A percentile compares a stretch with the other conserved stretches of the same genome.
phyloP scores from a whole-genome alignment of 2,797 vertebrate species.

The Thalassophryne amazonica region DNA sequence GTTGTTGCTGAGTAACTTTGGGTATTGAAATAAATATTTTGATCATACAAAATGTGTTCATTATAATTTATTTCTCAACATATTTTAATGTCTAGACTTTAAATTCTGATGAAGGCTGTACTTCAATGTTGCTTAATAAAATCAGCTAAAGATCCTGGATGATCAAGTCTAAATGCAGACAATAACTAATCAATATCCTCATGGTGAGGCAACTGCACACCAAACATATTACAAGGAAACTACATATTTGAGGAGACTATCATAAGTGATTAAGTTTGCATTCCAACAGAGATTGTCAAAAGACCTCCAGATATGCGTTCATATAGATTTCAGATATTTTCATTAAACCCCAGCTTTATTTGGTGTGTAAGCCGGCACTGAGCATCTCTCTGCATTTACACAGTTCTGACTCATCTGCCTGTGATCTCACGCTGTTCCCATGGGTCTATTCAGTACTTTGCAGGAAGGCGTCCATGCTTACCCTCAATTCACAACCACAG shows the following conservation, averaged over 20 bases:
- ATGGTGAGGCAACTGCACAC: slow-evolving; percentile 6
- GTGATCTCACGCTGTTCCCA: slow-evolving; percentile 31
- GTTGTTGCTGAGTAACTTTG: no score
- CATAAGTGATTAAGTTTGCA: slow-evolving; percentile 35
- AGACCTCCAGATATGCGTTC: slow-evolving; percentile 30
- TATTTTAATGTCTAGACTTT: no score
- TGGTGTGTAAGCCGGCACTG: slow-evolving; percentile 44
- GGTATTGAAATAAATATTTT: no score
- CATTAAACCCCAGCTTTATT: slow-evolving; percentile 30
- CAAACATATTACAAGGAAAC: slow-evolving; percentile 1
- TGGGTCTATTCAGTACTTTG: slow-evolving; percentile 46
- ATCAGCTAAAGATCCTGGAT: neutral
- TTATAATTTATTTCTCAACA: no score
- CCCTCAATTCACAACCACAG: slow-evolving; percentile 34
- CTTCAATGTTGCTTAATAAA: slow-evolving; percentile 7
- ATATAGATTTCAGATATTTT: slow-evolving; percentile 34
- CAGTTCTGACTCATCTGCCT: slow-evolving; percentile 44
- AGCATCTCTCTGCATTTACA: slow-evolving; percentile 26
- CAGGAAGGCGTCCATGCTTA: slow-evolving; percentile 31
- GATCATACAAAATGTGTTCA: no score
- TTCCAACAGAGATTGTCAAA: slow-evolving; percentile 33
- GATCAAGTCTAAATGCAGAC: neutral
- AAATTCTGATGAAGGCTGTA: no score
- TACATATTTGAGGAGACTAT: neutral
- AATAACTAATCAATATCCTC: slow-evolving; percentile 14